Evolutionary conservation across 2,113 vertebrate genomes (phyloP), one percentile per base, ranked within the genome.

Genomic region (Psephotus haematonotus): DNA sequence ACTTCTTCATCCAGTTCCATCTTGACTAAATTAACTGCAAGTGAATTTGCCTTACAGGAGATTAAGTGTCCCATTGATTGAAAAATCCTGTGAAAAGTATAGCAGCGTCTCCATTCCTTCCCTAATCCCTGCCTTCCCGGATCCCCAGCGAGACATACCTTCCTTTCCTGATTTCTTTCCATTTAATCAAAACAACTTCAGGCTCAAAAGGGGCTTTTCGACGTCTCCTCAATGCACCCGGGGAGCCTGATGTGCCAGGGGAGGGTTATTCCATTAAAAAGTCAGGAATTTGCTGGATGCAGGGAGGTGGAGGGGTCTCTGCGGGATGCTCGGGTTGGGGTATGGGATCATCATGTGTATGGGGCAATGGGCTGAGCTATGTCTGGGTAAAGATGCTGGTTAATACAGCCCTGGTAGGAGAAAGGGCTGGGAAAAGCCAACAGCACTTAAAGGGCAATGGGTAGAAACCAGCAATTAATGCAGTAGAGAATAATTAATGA

Each of bases 31-130:
- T 98, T 94, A 98, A 82, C 77, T 31, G 39, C 80, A 24, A 71
- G 88, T 92, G 85, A 28, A 65, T 91, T 82, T 55, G 57, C 75
- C 74, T 94, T 76, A 90, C 88, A 70, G 91, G 81, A 95, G 95
- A 96, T 97, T 93, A 92, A 96, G 96, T 96, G 97, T 98, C 97
- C 97, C 94, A 75, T 33, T 75, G 79, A 90, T 94, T 90, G 94
- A 68, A 86, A 90, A 44, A 76, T 84, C 85, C 89, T 17, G 17
- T 44, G 81, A 62, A 89, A 91, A 90, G 78, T 92, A 43, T 44
- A 43, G 52, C 63, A 62, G 52, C 44, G 76, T 57, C 92, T 95
- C 94, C 92, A 4, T 96, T 93, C 80, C 55, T 79, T 44, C 74
- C 74, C 62, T 63, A 55, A 90, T 79, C 65, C 83, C 60, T 19